phyloP scores from a whole-genome alignment of 2,888 invertebrate species.

The Oscheius onirici region DNA sequence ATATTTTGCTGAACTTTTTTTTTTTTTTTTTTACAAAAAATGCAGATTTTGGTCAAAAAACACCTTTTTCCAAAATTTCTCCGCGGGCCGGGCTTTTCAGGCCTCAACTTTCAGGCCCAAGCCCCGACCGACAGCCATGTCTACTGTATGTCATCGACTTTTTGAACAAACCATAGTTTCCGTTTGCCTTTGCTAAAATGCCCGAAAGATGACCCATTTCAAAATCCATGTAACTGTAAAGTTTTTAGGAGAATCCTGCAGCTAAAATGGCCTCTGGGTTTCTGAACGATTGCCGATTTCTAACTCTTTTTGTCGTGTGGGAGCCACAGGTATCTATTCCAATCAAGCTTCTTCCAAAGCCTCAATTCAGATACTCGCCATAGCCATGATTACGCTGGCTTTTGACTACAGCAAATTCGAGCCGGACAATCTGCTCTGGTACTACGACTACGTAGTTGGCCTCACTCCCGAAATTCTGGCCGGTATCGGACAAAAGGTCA shows the following conservation, averaged over 20 bases:
- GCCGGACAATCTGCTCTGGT: background rate
- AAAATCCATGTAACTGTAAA: background rate
- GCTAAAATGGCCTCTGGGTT: slow-evolving; percentile 99
- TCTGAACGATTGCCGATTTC: slow-evolving; percentile 96
- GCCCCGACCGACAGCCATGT: no score
- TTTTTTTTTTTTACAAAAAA: no score
- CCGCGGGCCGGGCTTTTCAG: no score
- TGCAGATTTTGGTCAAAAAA: no score
- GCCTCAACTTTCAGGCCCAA: no score
- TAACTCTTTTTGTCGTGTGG: slow-evolving; percentile 95
- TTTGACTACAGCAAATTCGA: slow-evolving; percentile 70
- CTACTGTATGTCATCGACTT: no score
- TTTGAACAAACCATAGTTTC: no score
- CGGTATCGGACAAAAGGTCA: background rate
- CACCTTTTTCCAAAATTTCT: no score
- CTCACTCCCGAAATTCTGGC: background rate
- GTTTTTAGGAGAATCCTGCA: slow-evolving; percentile 75
- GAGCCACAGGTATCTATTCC: slow-evolving; percentile 82
- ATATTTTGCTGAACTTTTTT: no score
- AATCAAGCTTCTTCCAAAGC: background rate
- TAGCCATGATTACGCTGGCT: slow-evolving; percentile 94
- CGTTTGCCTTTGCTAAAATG: no score
- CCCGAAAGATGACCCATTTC: no score
- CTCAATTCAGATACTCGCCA: slow-evolving; percentile 80
- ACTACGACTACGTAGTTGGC: background rate